A percentile compares a stretch with the other conserved stretches of the same genome.
Evolutionary conservation across 2,888 invertebrate species (phyloP).

Genomic region (Lutraria lutraria): DNA sequence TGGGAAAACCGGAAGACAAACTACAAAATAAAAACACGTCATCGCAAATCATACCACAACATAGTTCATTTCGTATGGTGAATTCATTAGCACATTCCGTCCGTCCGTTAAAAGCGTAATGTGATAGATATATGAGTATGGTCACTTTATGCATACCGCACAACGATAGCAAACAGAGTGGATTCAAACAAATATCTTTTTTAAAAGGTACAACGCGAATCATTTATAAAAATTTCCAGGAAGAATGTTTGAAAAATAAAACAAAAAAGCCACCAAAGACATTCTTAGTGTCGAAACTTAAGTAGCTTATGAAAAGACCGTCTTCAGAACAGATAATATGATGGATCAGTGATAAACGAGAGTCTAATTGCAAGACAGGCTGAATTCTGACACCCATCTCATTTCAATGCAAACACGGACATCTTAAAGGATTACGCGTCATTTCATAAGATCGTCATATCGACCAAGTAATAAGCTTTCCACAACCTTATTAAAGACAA

Average conservation of each 20-base stretch:
- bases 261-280: neutral
- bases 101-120: too few relatives aligned
- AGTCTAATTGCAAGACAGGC: conserved; percentile 57
- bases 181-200: too few relatives aligned
- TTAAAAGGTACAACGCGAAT: too few relatives aligned
- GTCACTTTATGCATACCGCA: too few relatives aligned
- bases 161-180: too few relatives aligned
- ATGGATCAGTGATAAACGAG: conserved; percentile 52
- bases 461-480: conserved; percentile 17
- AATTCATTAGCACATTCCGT: too few relatives aligned
- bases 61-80: too few relatives aligned
- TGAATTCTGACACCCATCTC: conserved; percentile 62
- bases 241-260: neutral
- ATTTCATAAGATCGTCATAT: conserved; percentile 34
- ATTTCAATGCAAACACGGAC: conserved; percentile 43
- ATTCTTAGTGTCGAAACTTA: conserved; percentile 33
- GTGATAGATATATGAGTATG: too few relatives aligned
- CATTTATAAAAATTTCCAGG: neutral
- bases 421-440: conserved; percentile 20
- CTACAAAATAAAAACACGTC: too few relatives aligned
- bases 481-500: conserved; percentile 8
- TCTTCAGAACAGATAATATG: conserved; percentile 46
- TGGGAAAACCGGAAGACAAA: too few relatives aligned
- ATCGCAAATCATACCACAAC: too few relatives aligned
- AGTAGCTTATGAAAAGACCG: conserved; percentile 48